phyloP scores from a whole-genome alignment of 2,888 invertebrate genomes.

The Polydrusus cervinus region DNA sequence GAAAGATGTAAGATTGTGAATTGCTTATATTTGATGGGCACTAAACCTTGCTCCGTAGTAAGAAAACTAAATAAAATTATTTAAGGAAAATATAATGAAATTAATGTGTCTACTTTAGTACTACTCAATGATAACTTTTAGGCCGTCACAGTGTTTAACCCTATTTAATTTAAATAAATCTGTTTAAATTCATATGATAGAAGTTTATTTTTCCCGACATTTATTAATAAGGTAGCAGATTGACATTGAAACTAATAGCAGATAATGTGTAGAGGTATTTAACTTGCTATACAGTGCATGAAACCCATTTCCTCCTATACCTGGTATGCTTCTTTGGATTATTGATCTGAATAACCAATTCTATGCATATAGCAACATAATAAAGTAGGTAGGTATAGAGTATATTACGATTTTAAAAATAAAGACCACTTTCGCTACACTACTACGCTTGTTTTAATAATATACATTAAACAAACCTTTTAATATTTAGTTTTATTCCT shows the following conservation, averaged over 20 bases:
- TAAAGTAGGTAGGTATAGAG: constrained; percentile 14
- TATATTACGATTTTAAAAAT: constrained; percentile 1
- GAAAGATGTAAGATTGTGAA: too few relatives aligned
- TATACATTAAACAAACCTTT: background rate
- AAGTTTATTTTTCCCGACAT: background rate
- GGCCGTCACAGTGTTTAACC: background rate
- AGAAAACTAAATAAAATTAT: too few relatives aligned
- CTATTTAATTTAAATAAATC: background rate
- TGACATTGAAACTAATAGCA: constrained; percentile 24
- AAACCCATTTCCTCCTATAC: constrained; percentile 39
- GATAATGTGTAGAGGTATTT: constrained; percentile 61
- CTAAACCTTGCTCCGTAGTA: too few relatives aligned
- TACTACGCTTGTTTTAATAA: background rate
- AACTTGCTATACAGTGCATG: constrained; percentile 37
- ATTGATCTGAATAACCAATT: background rate
- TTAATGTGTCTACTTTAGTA: too few relatives aligned
- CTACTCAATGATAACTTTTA: background rate
- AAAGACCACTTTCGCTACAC: constrained; percentile 54
- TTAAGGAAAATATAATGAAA: too few relatives aligned
- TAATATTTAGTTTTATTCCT: background rate
- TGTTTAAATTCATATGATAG: background rate
- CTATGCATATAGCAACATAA: background rate
- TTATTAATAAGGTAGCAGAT: constrained; percentile 4
- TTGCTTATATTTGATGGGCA: too few relatives aligned
- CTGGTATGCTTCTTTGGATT: constrained; percentile 62